Percentiles rank a stretch among this genome's conserved stretches.
Evolutionary conservation across 2,797 vertebrate species (phyloP).

Genomic region (Falco rusticolus): DNA sequence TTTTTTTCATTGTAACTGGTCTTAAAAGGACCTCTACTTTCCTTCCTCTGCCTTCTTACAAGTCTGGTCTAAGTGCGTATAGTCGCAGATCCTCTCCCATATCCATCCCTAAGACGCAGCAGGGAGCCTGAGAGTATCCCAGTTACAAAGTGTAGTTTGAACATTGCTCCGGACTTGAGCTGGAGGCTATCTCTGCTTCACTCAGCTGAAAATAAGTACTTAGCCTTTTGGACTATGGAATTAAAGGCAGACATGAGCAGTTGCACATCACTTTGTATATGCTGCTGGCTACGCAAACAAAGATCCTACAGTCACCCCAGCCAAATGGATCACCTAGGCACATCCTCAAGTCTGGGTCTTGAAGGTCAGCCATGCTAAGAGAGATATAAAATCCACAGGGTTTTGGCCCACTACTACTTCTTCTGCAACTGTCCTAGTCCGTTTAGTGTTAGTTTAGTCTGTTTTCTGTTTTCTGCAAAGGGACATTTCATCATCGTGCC

Average conservation of each 20-base stretch:
- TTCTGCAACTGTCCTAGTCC: background rate
- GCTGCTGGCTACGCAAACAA: background rate
- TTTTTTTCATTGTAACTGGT: background rate
- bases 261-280: background rate
- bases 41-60: background rate
- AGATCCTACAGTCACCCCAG: background rate
- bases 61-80: background rate
- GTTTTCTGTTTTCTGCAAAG: background rate
- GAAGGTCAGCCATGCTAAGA: background rate
- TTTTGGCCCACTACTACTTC: background rate
- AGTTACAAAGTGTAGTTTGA: background rate
- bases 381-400: background rate
- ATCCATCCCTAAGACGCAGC: background rate
- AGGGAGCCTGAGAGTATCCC: background rate
- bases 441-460: background rate
- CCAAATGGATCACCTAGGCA: background rate
- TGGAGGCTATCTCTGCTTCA: constrained; percentile 16
- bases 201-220: background rate
- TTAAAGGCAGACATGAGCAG: constrained; percentile 11
- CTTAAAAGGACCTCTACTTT: background rate
- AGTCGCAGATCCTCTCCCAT: background rate
- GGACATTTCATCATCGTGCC: background rate
- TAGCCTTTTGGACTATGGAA: constrained; percentile 46
- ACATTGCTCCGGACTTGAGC: background rate
- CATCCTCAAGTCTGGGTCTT: background rate